A percentile compares a stretch with the other conserved stretches of the same genome.
These are phyloP conservation scores for Graptemys geographica DNA, from an alignment of 2,797 vertebrate species.

Conservation along the genomic window DNA sequence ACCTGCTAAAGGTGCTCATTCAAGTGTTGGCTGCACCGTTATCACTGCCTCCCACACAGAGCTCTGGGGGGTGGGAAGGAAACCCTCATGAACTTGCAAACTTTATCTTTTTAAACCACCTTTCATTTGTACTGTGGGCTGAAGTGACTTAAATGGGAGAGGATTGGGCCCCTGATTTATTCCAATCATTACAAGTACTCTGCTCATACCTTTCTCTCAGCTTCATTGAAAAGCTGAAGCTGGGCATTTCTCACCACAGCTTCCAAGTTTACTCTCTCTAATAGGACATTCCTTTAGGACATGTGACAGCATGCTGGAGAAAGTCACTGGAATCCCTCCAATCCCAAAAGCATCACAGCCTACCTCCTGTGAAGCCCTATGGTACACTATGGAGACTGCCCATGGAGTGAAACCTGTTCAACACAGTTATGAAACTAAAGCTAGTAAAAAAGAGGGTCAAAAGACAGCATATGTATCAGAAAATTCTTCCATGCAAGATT, in stretches of 20 bases:
- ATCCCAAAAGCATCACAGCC: conserved; percentile 15
- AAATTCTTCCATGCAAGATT: conserved; percentile 51
- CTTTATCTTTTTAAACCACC: background rate
- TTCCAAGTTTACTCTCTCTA: background rate
- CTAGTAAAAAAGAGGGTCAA: conserved; percentile 45
- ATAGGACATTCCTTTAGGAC: background rate
- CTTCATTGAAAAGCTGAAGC: background rate
- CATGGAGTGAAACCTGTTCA: conserved; percentile 51
- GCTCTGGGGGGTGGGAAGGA: background rate
- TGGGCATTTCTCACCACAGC: background rate
- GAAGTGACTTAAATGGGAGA: background rate
- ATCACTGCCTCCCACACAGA: background rate
- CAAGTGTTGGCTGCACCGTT: background rate
- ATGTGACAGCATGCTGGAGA: background rate
- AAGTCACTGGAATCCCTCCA: background rate
- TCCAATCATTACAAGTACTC: background rate
- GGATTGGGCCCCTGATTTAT: background rate
- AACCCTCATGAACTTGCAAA: background rate
- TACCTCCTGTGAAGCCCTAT: conserved; percentile 38
- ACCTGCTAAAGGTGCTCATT: background rate
- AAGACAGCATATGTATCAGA: conserved; percentile 45
- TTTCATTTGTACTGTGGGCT: accelerated
- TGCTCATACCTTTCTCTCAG: background rate
- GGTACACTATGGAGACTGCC: background rate
- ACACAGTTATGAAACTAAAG: background rate